Percentiles rank a stretch among this genome's conserved stretches.
Evolutionary conservation across 2,797 vertebrate genomes (phyloP).

Genomic region (Botia kubotai): DNA sequence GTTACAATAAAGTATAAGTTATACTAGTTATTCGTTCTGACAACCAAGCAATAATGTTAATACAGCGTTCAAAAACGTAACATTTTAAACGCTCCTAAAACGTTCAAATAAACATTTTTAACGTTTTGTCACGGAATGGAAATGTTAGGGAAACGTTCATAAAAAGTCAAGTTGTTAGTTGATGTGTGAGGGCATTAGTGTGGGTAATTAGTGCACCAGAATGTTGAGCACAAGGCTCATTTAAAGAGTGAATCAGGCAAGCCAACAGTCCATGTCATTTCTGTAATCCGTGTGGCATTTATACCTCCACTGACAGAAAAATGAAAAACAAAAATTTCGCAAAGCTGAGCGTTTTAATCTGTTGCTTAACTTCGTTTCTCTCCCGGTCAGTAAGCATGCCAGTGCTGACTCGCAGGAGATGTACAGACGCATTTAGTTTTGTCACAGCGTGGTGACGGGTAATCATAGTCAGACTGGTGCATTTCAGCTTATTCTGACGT

Average conservation of each 20-base stretch:
- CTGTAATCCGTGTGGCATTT: constrained; percentile 86
- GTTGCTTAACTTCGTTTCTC: constrained; percentile 68
- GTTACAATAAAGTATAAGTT: too few relatives aligned
- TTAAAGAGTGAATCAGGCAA: constrained; percentile 70
- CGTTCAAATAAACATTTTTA: too few relatives aligned
- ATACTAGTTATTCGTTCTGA: too few relatives aligned
- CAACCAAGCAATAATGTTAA: too few relatives aligned
- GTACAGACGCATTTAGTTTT: constrained; percentile 50
- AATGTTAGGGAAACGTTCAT: too few relatives aligned
- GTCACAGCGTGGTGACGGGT: constrained; percentile 52
- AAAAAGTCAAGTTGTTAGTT: too few relatives aligned
- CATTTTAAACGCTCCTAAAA: too few relatives aligned
- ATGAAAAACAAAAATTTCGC: constrained; percentile 83
- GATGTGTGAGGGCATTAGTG: constrained; percentile 58
- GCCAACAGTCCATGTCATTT: constrained; percentile 83
- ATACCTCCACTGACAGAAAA: constrained; percentile 82
- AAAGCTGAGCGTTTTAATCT: constrained; percentile 72
- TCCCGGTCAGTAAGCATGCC: constrained; percentile 47
- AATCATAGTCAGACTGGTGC: constrained; percentile 23
- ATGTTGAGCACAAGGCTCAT: constrained; percentile 30
- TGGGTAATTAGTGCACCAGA: constrained; percentile 47
- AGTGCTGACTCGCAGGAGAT: constrained; percentile 71
- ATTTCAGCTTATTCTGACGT: not conserved
- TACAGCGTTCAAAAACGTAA: too few relatives aligned
- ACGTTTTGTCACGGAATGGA: too few relatives aligned